phyloP scores from a whole-genome alignment of 2,113 vertebrate species.

The Centropus bengalensis region DNA sequence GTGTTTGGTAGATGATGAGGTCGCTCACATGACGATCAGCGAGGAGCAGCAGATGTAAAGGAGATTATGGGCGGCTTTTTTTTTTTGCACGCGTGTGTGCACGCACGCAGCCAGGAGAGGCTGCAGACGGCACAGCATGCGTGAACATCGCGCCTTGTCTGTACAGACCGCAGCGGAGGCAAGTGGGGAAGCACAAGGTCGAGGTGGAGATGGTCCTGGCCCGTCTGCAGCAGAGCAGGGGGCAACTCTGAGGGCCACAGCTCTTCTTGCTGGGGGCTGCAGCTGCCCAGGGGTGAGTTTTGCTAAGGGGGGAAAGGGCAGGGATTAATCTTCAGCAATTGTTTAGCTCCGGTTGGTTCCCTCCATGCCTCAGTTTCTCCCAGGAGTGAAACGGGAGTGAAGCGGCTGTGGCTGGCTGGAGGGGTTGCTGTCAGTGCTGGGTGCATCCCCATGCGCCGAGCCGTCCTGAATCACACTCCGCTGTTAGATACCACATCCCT shows the following conservation, averaged over 20 bases:
- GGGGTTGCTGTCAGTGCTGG: fast-evolving
- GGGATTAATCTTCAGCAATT: fast-evolving
- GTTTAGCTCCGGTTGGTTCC: not conserved
- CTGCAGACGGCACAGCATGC: fast-evolving
- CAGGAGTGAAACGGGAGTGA: not conserved
- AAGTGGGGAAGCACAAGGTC: fast-evolving
- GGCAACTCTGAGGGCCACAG: fast-evolving
- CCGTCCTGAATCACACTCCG: fast-evolving
- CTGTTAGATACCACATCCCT: not conserved
- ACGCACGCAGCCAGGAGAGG: not conserved
- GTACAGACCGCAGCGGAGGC: fast-evolving
- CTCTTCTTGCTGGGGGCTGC: fast-evolving
- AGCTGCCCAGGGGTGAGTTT: not conserved
- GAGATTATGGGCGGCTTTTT: not conserved
- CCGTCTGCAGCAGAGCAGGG: fast-evolving
- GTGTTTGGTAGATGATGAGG: fast-evolving
- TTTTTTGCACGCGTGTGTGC: not conserved
- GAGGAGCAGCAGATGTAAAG: not conserved
- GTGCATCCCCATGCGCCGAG: fast-evolving
- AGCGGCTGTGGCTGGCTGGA: not conserved
- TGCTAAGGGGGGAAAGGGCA: not conserved
- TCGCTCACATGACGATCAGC: not conserved
- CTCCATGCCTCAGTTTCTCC: not conserved
- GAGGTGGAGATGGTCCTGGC: fast-evolving
- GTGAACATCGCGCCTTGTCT: not conserved